Conservation (phyloP, 2,888 invertebrate species). For the Chironomus riparius region DNA sequence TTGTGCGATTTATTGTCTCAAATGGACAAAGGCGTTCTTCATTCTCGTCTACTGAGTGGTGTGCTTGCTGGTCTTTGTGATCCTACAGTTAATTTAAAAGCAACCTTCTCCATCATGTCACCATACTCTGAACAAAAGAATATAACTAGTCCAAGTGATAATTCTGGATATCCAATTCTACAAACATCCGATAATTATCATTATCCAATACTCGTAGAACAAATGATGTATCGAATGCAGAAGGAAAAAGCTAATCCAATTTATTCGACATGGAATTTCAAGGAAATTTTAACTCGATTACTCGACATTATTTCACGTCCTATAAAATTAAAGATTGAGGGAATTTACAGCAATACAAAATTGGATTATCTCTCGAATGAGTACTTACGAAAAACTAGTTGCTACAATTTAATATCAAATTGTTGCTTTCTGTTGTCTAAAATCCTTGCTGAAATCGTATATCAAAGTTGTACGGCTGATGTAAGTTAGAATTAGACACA, state of each 20-base stretch:
- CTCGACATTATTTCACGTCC: conserved; percentile 75
- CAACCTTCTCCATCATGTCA: conserved; percentile 62
- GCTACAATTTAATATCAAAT: conserved; percentile 51
- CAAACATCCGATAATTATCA: conserved; percentile 59
- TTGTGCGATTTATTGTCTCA: conserved; percentile 72
- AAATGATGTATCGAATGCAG: conserved; percentile 62
- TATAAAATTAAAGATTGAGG: conserved; percentile 48
- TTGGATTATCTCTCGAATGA: conserved; percentile 40
- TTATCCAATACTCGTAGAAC: conserved; percentile 68
- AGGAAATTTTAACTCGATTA: conserved; percentile 74
- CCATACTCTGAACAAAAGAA: conserved; percentile 40
- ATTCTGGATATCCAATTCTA: conserved; percentile 57
- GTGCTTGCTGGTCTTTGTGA: conserved; percentile 78
- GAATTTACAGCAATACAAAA: conserved; percentile 36
- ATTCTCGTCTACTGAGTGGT: conserved; percentile 58
- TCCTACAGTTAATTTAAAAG: conserved; percentile 61
- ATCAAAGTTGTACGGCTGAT: conserved; percentile 67
- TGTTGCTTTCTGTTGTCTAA: conserved; percentile 73
- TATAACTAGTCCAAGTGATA: conserved; percentile 57
- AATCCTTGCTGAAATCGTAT: conserved; percentile 78
- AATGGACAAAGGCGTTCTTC: conserved; percentile 48
- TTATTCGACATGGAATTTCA: conserved; percentile 47
- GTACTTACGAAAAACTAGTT: conserved; percentile 36
- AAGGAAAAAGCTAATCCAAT: conserved; percentile 42
- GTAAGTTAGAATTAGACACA: conserved; percentile 40